Percentiles rank a stretch among this genome's conserved stretches.
phyloP scores from a whole-genome alignment of 2,888 invertebrate species.

The Scaptomyza caliginosa region DNA sequence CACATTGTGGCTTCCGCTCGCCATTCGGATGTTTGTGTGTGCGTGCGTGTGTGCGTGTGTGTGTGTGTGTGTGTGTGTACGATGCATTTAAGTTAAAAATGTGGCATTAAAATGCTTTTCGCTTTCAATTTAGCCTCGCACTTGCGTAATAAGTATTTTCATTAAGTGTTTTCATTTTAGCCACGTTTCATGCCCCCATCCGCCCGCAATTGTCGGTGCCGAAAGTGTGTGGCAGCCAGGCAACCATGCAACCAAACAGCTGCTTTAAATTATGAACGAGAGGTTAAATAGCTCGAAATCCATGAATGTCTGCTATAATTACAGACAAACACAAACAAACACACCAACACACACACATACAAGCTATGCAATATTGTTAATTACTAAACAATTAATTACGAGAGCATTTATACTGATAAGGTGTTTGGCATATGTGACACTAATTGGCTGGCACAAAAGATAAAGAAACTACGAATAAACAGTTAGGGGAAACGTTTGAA shows the following conservation, averaged over 20 bases:
- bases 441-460: slow-evolving; percentile 49
- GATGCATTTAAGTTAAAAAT: slow-evolving; percentile 63
- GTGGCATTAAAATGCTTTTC: slow-evolving; percentile 79
- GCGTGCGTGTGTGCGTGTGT: slow-evolving; percentile 33
- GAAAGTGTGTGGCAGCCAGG: not conserved
- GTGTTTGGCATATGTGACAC: slow-evolving; percentile 60
- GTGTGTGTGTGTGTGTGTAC: slow-evolving; percentile 28
- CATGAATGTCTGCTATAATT: slow-evolving; percentile 37
- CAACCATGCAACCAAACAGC: not conserved
- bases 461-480: not conserved
- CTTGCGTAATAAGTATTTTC: slow-evolving; percentile 66
- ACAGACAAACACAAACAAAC: slow-evolving; percentile 19
- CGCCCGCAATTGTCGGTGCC: not conserved
- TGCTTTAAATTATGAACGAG: slow-evolving; percentile 61
- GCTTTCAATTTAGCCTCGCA: slow-evolving; percentile 70
- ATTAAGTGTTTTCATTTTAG: slow-evolving; percentile 66
- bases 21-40: slow-evolving; percentile 38
- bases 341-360: slow-evolving; percentile 19
- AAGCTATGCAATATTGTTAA: slow-evolving; percentile 52
- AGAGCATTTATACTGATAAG: slow-evolving; percentile 24
- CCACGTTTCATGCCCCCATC: slow-evolving; percentile 40
- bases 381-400: slow-evolving; percentile 73
- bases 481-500: no score
- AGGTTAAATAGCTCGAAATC: slow-evolving; percentile 38
- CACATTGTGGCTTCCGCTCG: slow-evolving; percentile 70